phyloP scores from a whole-genome alignment of 2,888 invertebrate species.

The Sturmia bella region DNA sequence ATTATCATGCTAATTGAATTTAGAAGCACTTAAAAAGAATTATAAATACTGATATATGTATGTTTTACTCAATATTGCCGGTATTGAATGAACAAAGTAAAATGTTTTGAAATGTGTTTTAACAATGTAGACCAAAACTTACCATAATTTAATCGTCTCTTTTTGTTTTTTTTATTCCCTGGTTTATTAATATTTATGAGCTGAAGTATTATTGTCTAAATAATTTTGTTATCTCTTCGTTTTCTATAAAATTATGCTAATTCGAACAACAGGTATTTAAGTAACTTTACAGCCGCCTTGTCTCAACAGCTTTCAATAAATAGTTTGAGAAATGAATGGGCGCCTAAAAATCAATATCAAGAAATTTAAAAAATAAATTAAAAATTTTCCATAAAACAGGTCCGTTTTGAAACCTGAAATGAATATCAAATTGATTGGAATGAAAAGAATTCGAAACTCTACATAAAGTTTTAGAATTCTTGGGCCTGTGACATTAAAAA shows the following conservation, averaged over 20 bases:
- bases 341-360: slow-evolving; percentile 4
- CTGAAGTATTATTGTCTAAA: slow-evolving; percentile 11
- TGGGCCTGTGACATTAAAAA: neutral
- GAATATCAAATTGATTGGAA: slow-evolving; percentile 6
- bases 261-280: slow-evolving; percentile 48
- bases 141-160: neutral
- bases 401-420: slow-evolving; percentile 28
- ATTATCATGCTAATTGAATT: slow-evolving; percentile 49
- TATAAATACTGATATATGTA: neutral
- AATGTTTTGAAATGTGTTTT: slow-evolving; percentile 1
- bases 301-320: slow-evolving; percentile 21
- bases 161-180: neutral
- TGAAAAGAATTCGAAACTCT: neutral
- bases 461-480: neutral
- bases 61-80: neutral
- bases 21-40: slow-evolving; percentile 23
- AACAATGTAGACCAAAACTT: slow-evolving; percentile 33
- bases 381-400: slow-evolving; percentile 1
- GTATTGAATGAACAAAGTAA: neutral
- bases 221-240: slow-evolving; percentile 10
- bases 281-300: slow-evolving; percentile 17
- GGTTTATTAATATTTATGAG: slow-evolving; percentile 54
- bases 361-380: slow-evolving; percentile 9
- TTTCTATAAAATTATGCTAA: slow-evolving; percentile 45
- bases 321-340: neutral